Evolutionary conservation across 2,888 invertebrate genomes (phyloP).

Genomic region (Falcaria lacertinaria): DNA sequence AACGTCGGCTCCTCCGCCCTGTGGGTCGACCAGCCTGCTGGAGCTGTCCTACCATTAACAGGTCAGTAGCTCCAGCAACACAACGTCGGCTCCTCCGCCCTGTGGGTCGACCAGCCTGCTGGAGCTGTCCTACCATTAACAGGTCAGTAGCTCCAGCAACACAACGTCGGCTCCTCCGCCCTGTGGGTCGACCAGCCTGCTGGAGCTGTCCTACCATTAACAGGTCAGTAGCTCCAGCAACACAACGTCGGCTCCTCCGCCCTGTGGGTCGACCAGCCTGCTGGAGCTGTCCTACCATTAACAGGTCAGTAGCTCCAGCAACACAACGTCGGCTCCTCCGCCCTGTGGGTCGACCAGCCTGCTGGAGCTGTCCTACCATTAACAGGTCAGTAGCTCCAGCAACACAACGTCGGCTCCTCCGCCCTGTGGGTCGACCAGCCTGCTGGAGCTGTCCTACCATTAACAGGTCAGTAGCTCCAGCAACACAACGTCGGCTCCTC

Average conservation of each 20-base stretch:
- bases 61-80: conserved; percentile 88
- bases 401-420: conserved; percentile 93
- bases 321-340: conserved; percentile 93
- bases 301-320: too few relatives aligned
- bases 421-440: conserved; percentile 91
- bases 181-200: conserved; percentile 90
- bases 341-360: conserved; percentile 90
- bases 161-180: conserved; percentile 93
- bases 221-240: conserved; percentile 88
- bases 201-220: too few relatives aligned
- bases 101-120: conserved; percentile 91
- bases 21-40: conserved; percentile 90
- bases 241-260: conserved; percentile 93
- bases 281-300: too few relatives aligned
- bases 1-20: conserved; percentile 93
- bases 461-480: too few relatives aligned
- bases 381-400: too few relatives aligned
- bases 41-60: too few relatives aligned
- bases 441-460: too few relatives aligned
- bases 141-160: conserved; percentile 87
- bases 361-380: too few relatives aligned
- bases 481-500: conserved; percentile 93
- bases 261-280: conserved; percentile 89
- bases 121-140: too few relatives aligned
- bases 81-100: conserved; percentile 91